Evolutionary conservation across 2,888 invertebrate species (phyloP).

Genomic region (Ditylenchus weischeri): DNA sequence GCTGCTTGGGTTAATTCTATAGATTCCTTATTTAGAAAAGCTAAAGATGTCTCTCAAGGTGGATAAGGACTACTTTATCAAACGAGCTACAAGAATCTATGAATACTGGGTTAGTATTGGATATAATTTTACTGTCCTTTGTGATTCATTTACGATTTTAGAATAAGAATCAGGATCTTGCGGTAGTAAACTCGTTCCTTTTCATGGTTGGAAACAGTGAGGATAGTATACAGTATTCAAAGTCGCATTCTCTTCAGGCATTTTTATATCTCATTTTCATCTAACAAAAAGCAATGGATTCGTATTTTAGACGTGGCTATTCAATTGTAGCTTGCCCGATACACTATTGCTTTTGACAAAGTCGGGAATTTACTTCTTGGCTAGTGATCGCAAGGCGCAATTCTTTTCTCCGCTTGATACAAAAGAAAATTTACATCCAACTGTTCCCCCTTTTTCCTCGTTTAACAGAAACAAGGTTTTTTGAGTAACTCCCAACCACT

Average conservation of each 20-base stretch:
- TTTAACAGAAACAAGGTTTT: constrained; percentile 82
- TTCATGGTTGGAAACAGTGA: constrained; percentile 62
- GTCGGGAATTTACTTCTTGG: constrained; percentile 79
- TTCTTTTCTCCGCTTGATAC: constrained; percentile 85
- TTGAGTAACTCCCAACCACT: constrained; percentile 38
- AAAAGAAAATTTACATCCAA: constrained; percentile 64
- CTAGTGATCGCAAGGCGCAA: constrained; percentile 96
- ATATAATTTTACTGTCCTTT: too few relatives aligned
- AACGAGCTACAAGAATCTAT: constrained; percentile 40
- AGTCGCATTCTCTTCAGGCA: constrained; percentile 89
- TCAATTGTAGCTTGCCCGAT: constrained; percentile 93
- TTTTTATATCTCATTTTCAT: constrained; percentile 12
- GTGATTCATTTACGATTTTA: constrained; percentile 21
- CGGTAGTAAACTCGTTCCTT: not conserved
- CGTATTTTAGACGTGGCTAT: constrained; percentile 79
- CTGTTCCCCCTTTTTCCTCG: constrained; percentile 79
- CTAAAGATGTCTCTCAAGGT: not conserved
- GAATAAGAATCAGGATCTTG: constrained; percentile 55
- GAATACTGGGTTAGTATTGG: constrained; percentile 43
- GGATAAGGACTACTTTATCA: constrained; percentile 30
- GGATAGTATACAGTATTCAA: constrained; percentile 86
- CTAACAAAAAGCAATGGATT: constrained; percentile 15
- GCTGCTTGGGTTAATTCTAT: too few relatives aligned
- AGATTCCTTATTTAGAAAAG: too few relatives aligned
- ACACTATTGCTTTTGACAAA: constrained; percentile 87